A percentile compares a stretch with the other conserved stretches of the same genome.
phyloP scores from a whole-genome alignment of 2,888 invertebrate genomes.

The Nomada goodeniana region DNA sequence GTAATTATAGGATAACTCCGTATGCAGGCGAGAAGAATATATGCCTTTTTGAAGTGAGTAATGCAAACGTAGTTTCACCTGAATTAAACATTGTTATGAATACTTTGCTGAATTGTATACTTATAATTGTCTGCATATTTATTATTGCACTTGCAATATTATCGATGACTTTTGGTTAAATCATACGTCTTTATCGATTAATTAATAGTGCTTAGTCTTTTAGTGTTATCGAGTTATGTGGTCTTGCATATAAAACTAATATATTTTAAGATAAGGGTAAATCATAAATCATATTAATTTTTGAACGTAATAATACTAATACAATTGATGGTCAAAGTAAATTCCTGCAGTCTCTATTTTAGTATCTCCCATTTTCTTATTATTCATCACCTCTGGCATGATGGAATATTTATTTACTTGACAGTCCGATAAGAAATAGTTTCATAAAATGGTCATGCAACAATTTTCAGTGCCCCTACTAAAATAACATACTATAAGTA shows the following conservation, averaged over 20 bases:
- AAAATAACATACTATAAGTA: too few relatives aligned
- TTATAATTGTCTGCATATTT: neutral
- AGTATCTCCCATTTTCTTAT: too few relatives aligned
- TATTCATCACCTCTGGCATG: neutral
- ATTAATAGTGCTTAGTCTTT: neutral
- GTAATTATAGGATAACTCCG: conserved; percentile 23
- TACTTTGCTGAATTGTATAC: neutral
- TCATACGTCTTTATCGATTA: too few relatives aligned
- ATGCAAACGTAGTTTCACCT: neutral
- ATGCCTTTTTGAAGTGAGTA: conserved; percentile 41
- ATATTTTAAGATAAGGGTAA: too few relatives aligned
- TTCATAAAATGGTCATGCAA: neutral
- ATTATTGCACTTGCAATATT: neutral
- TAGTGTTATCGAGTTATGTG: neutral
- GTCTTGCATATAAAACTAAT: neutral
- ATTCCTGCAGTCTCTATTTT: neutral
- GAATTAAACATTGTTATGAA: neutral
- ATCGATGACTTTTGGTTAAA: neutral
- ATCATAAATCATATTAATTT: too few relatives aligned
- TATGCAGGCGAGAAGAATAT: conserved; percentile 40
- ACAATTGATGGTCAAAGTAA: neutral
- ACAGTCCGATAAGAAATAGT: neutral
- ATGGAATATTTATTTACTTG: neutral
- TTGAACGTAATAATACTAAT: neutral
- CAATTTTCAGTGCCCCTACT: neutral